Conservation (phyloP, 2,113 vertebrate genomes). For the Ophthalmolycus amberensis region DNA sequence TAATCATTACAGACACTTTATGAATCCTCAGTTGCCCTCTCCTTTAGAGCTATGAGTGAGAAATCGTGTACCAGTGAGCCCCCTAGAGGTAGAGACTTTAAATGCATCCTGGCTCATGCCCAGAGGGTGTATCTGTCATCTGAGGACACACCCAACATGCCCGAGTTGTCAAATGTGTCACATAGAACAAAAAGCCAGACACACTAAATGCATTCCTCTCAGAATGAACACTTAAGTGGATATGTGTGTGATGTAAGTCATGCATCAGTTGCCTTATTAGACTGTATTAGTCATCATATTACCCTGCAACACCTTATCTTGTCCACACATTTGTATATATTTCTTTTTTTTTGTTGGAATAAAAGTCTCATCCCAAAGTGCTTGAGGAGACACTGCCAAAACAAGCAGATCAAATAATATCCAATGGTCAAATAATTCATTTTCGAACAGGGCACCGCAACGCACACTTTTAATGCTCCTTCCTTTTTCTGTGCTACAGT, state of each 20-base stretch:
- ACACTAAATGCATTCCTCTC: slow-evolving; percentile 22
- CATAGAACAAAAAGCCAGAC: slow-evolving; percentile 16
- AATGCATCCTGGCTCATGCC: slow-evolving; percentile 37
- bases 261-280: neutral
- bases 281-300: neutral
- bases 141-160: slow-evolving; percentile 26
- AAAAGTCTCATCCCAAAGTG: neutral
- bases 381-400: neutral
- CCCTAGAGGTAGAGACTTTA: slow-evolving; percentile 57
- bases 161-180: slow-evolving; percentile 28
- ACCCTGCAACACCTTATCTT: neutral
- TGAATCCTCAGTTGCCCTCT: neutral
- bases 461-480: neutral
- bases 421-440: neutral
- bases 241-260: neutral
- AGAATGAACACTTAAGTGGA: neutral
- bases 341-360: neutral
- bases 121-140: slow-evolving; percentile 17
- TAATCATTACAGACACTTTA: slow-evolving; percentile 24
- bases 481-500: neutral
- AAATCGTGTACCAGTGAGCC: slow-evolving; percentile 58
- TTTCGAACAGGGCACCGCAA: neutral
- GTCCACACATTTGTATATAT: neutral
- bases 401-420: neutral
- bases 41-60: neutral